A percentile compares a stretch with the other conserved stretches of the same genome.
Evolutionary conservation across 2,888 invertebrate genomes (phyloP).

Genomic region (Dynastes tityus): DNA sequence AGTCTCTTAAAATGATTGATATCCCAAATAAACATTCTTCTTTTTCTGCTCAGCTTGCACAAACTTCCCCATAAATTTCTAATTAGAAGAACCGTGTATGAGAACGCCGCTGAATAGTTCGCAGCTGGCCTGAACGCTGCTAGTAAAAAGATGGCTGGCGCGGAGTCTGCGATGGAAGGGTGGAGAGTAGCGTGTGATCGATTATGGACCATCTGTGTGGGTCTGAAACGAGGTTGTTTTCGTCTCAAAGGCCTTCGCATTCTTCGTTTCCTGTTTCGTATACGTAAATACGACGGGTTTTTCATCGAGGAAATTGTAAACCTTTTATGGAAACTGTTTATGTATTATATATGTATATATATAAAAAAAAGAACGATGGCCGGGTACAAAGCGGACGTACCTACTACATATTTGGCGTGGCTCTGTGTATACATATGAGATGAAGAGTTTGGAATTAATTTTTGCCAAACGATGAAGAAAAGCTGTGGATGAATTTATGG

Average conservation of each 20-base stretch:
- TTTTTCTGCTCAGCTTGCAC: neutral
- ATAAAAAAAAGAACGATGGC: neutral
- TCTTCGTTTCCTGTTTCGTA: constrained; percentile 43
- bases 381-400: constrained; percentile 13
- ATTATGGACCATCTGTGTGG: constrained; percentile 39
- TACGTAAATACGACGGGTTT: constrained; percentile 8
- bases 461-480: neutral
- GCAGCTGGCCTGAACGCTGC: neutral
- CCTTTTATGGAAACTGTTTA: constrained; percentile 33
- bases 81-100: constrained; percentile 23
- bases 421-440: neutral
- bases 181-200: constrained; percentile 33
- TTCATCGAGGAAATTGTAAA: constrained; percentile 39
- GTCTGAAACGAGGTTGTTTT: constrained; percentile 36
- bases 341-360: neutral
- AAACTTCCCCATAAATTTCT: constrained; percentile 21
- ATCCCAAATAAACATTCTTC: neutral
- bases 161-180: constrained; percentile 3
- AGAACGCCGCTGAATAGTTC: neutral
- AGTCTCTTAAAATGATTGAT: too few relatives aligned
- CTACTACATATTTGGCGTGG: constrained; percentile 2
- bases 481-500: too few relatives aligned
- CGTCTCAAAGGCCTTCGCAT: constrained; percentile 46
- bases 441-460: neutral
- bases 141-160: neutral